Evolutionary conservation across 2,797 vertebrate genomes (phyloP).

Genomic region (Amblyraja radiata): DNA sequence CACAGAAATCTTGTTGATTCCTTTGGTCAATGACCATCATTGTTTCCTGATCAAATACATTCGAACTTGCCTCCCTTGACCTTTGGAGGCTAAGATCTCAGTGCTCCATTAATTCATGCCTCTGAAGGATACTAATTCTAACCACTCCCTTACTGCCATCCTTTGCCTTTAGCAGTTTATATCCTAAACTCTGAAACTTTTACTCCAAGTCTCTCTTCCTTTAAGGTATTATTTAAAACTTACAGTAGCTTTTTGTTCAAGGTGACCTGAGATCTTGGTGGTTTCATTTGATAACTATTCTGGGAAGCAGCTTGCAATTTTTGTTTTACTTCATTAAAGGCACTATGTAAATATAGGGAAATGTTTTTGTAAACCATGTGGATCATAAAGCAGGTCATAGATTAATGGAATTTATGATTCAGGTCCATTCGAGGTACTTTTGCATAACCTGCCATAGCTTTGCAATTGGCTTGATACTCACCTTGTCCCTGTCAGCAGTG

Average conservation of each 20-base stretch:
- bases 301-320: neutral
- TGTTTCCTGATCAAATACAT: no score
- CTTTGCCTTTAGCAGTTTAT: neutral
- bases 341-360: neutral
- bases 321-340: neutral
- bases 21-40: no score
- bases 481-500: neutral
- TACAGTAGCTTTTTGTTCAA: no score
- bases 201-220: no score
- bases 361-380: neutral
- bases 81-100: neutral
- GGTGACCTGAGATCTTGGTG: neutral
- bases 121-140: neutral
- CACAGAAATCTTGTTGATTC: no score
- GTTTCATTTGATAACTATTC: neutral
- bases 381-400: neutral
- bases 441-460: neutral
- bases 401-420: neutral
- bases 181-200: neutral
- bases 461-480: neutral
- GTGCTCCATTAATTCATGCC: neutral
- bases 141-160: neutral
- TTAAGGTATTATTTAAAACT: no score
- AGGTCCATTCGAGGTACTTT: neutral
- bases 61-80: no score